Base-by-base conservation (phyloP, 2,888 invertebrate genomes). In the Sesia apiformis region DNA sequence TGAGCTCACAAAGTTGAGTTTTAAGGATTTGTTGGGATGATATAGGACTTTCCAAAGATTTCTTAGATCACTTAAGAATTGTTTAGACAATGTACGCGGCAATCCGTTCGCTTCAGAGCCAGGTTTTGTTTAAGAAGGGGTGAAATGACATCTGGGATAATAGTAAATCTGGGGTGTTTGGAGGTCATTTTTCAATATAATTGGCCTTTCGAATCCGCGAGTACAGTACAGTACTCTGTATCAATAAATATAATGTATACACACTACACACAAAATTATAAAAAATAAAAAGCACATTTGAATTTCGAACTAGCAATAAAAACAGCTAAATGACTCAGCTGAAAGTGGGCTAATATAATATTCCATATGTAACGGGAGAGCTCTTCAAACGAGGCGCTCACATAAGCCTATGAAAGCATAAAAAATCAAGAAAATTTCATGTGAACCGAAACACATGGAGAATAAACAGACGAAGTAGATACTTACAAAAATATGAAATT, bases 401-500 rank as follows among this genome's bases (percentile, higher is more conserved):
- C 75, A 78, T 81, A 86, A 83, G 87, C 87, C 81, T 85, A 84
- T 82, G 80, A 84, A 80, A 86, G 88, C 88, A 83, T 85, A 88
- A 88, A 88, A 88, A 89, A 88, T 84, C 81, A 84, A 85, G 81
- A 84, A 83, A 77, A 84, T 81, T 76, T 79, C 86, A 88, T 89
- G 89, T 85, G 89, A 89, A 89, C 88, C 86, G 70, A 84, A 87
- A 88, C 89, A 89, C 83, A 84, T 89, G 89, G 78, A 81, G 83
- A 84, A 86, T 88, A 89, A 87, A 86, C 89, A 88, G 82, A 81
- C 85, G 76, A 74, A 81, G 88, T 83, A 86, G 86, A 87, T 89
- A 89, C 89, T 89, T 87, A 87, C 85, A 87, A 89, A 89, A 89
- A 89, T 89, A 89, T 89, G 89, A 89, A 89, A 89, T 89, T 89